Evolutionary conservation across 1,140 invertebrate species (phyloP), one percentile per base, ranked within the genome.

Genomic region (Ectropis grisescens): DNA sequence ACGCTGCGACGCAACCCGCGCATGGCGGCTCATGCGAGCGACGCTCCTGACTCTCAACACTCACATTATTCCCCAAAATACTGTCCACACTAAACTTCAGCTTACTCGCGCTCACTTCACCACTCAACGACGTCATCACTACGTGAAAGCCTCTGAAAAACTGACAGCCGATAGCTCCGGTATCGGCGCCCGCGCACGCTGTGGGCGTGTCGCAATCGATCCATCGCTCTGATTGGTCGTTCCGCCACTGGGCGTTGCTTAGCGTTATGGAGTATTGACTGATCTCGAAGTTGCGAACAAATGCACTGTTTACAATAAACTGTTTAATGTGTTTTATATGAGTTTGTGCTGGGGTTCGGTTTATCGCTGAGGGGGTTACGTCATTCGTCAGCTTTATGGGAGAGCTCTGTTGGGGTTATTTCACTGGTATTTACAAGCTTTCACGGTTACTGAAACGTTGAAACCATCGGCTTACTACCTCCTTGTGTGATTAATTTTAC

Each of bases 321-420:
- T 68, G 59, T 53, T 74, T 78, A 70, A 81, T 76, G 68, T 68
- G 62, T 81, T 76, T 81, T 81, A 78, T 81, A 81, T 70, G 58
- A 53, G 47, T 76, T 59, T 58, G 56, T 50, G 58, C 66, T 65
- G 66, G 2, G 10, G 4, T 7, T 57, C 53, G 51, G 72, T 75
- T 66, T 54, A 78, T 74, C 64, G 55, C 59, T 36, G 41, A 47
- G 35, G 40, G 48, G 43, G 43, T 60, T 64, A 41, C 58, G 55
- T 66, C 65, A 65, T 48, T 41, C 42, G 32, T 43, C 37, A 45
- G 36, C 25, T 40, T 41, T 14, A 34, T 37, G 19, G 28, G 33
- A 30, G 16, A 19, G 16, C 16, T 19, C 8, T 19, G n/a, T n/a
- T n/a, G n/a, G n/a, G n/a, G n/a, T n/a, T n/a, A n/a, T n/a, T n/a